Evolutionary conservation across 2,888 invertebrate species (phyloP), one percentile per base, ranked within the genome.

Genomic region (Pyrrhosoma nymphula): DNA sequence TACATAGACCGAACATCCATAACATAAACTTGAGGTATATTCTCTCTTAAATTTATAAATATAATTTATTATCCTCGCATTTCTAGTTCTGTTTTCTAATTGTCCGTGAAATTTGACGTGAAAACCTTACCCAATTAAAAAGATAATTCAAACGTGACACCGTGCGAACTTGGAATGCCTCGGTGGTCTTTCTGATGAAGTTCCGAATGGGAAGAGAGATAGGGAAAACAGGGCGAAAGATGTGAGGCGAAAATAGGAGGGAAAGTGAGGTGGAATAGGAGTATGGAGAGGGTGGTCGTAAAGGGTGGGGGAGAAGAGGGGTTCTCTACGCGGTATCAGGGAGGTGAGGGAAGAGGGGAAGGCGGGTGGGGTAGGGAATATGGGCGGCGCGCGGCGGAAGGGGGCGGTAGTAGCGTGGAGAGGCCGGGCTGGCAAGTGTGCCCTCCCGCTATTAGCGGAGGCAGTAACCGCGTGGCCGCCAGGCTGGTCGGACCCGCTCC

Each of bases 391-490:
- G 23, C 69, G 69, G 69, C 69, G 69, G 12, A 39, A 26, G 60
- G 91, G 63, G 91, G 60, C 39, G 91, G 63, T 23, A 18, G 60
- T 47, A 47, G 47, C 47, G 47, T 47, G 47, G 63, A 26, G 39
- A 10, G 35, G 60, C 60, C 63, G 39, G 82, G 91, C 91, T 39
- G 63, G 63, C 91, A 63, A 69, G 39, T 39, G 69, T 63, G 93
- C 93, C 75, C 82, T 82, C 82, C 26, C 60, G 93, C 93, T 93
- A 93, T 93, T 93, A 93, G 93, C 69, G 16, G 82, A 30, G 93
- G 93, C 93, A 93, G 93, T 93, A 47, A 69, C 93, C 93, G 93
- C 93, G 93, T 93, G 93, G 93, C 93, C 93, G 93, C 47, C 93
- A 47, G 93, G 69, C 93, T 93, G 93, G 93, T 63, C 93, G 93